These are phyloP conservation scores for Griposia aprilina DNA, from an alignment of 2,888 invertebrate species.

Conservation along the genomic window DNA sequence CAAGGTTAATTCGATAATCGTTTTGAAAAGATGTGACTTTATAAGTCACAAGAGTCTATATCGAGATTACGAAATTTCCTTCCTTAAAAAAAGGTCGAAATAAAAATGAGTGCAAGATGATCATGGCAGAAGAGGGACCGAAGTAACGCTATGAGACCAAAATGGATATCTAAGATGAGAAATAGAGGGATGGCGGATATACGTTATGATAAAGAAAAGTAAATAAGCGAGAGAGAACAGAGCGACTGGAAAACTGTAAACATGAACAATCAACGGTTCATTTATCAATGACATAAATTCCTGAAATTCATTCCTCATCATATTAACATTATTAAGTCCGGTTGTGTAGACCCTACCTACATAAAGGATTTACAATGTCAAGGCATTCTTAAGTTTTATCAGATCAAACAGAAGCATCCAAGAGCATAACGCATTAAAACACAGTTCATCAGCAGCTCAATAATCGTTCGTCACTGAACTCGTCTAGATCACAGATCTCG, in stretches of 20 bases:
- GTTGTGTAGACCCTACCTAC: neutral
- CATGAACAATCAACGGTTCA: no score
- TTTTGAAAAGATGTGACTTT: neutral
- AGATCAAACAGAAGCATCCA: neutral
- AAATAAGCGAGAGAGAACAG: neutral
- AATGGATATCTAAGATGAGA: neutral
- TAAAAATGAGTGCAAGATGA: neutral
- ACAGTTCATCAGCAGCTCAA: conserved; percentile 20
- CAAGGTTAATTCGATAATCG: conserved; percentile 11
- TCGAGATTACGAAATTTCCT: neutral
- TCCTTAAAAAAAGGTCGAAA: no score
- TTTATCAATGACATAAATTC: no score
- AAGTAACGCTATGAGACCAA: neutral
- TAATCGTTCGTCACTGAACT: conserved; percentile 33
- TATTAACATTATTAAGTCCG: neutral
- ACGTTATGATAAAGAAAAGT: no score
- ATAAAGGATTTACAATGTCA: no score
- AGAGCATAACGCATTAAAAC: conserved; percentile 1
- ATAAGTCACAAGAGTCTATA: no score
- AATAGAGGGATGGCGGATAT: neutral
- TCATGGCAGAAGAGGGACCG: neutral
- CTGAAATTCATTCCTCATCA: no score
- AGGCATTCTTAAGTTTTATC: neutral
- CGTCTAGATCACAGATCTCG: neutral
- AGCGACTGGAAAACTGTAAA: neutral